Evolutionary conservation across 2,797 vertebrate genomes (phyloP), one percentile per base, ranked within the genome.

Genomic region (Holocentrus rufus): DNA sequence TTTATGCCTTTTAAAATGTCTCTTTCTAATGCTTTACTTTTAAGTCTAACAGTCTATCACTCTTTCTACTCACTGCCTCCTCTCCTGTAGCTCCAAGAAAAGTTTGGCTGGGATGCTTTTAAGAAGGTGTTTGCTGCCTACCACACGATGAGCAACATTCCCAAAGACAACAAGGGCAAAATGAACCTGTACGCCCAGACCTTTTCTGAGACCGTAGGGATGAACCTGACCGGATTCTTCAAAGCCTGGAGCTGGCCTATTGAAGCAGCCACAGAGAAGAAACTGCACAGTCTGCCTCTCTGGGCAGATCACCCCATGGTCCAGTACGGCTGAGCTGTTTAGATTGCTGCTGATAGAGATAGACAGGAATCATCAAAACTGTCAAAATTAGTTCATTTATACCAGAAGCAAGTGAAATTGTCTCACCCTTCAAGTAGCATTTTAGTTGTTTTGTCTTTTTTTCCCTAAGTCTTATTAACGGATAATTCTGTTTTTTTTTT

Each of bases 231-330:
- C 49, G 85, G 85, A 1, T 96, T 97, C 90, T 94, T 95, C 61
- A 94, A 95, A 87, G 83, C 92, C 72, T 96, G 96, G 95, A 93
- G 94, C 67, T 96, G 95, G 95, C 94, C 95, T 47, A 93, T 96
- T 60, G 62, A 91, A 27, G 58, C 70, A 0, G 82, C 70, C 47
- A 90, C 94, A 27, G 93, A 94, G 23, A 44, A 89, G 74, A 92
- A 92, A 53, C 87, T 95, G 65, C 85, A 84, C 84, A 85, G 69
- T 20, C 93, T 95, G 61, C 93, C 94, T 30, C 15, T 71, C 1
- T 95, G 94, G 94, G 92, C 55, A 2, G 91, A 96, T 85, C 93
- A 96, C 85, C 93, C 95, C 50, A 92, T 95, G 95, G 88, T 79
- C 65, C 65, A 93, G 69, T 83, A 83, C 13, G 0, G 4, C 17